Evolutionary conservation across 2,888 invertebrate genomes (phyloP).

Genomic region (Atethmia centrago): DNA sequence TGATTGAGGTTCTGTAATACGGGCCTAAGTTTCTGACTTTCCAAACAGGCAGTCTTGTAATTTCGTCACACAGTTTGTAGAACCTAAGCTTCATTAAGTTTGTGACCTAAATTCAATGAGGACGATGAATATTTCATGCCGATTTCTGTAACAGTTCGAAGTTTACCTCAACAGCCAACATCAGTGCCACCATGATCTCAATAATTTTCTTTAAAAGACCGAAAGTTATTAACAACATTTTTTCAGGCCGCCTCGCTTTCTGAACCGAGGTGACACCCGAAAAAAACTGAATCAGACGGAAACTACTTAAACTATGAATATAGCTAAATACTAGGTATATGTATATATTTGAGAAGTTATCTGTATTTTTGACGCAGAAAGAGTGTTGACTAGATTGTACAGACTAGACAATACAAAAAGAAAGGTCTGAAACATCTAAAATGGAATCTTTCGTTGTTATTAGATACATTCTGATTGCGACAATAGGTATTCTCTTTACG

Average conservation of each 20-base stretch:
- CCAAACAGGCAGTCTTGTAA: too few relatives aligned
- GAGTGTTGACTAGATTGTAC: not conserved
- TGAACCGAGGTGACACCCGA: constrained; percentile 71
- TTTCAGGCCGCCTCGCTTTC: constrained; percentile 64
- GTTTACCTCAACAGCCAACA: not conserved
- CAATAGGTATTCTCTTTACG: not conserved
- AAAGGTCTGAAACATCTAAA: not conserved
- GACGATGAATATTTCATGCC: not conserved
- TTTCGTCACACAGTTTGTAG: too few relatives aligned
- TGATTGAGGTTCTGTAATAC: too few relatives aligned
- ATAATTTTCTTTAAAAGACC: constrained; percentile 36
- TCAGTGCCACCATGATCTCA: constrained; percentile 53
- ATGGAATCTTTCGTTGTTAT: not conserved
- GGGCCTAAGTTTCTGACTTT: too few relatives aligned
- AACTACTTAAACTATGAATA: constrained; percentile 70
- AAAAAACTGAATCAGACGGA: constrained; percentile 64
- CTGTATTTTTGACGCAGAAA: not conserved
- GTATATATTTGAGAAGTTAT: too few relatives aligned
- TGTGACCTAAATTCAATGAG: too few relatives aligned
- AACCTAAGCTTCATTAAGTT: too few relatives aligned
- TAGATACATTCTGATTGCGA: not conserved
- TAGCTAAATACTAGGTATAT: constrained; percentile 17
- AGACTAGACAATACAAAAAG: constrained; percentile 9
- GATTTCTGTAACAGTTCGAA: not conserved
- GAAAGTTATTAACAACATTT: constrained; percentile 43